phyloP scores from a whole-genome alignment of 2,888 invertebrate genomes.

The Hoplodrina ambigua region DNA sequence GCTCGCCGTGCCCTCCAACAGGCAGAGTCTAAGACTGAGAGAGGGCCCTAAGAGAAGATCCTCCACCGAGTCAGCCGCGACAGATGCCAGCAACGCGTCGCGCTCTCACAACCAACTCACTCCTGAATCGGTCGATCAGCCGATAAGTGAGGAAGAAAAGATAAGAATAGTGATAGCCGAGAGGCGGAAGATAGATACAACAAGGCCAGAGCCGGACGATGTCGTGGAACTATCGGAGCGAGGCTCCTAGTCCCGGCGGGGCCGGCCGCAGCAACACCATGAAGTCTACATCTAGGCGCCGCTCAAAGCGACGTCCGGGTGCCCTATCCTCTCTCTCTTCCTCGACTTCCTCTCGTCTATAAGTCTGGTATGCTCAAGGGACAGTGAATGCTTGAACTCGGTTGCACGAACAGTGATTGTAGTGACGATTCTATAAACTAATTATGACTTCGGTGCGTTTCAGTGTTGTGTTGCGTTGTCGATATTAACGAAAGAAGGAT shows the following conservation, averaged over 20 bases:
- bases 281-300: constrained; percentile 87
- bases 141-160: constrained; percentile 87
- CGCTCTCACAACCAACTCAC: constrained; percentile 62
- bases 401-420: constrained; percentile 79
- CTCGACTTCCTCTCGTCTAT: constrained; percentile 68
- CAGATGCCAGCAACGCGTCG: constrained; percentile 74
- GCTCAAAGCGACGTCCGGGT: constrained; percentile 56
- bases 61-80: constrained; percentile 79
- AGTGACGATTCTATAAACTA: constrained; percentile 66
- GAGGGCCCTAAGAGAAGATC: constrained; percentile 73
- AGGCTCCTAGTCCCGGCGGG: constrained; percentile 89
- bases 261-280: constrained; percentile 89
- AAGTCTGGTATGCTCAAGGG: constrained; percentile 75
- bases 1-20: constrained; percentile 81
- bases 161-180: constrained; percentile 92
- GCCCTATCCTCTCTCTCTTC: constrained; percentile 60
- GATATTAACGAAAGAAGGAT: constrained; percentile 73
- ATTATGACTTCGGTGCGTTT: constrained; percentile 59
- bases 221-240: constrained; percentile 84
- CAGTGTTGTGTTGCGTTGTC: constrained; percentile 74
- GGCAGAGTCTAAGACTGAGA: constrained; percentile 76
- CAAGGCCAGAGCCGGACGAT: constrained; percentile 80
- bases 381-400: constrained; percentile 83
- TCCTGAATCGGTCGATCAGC: constrained; percentile 72
- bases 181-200: constrained; percentile 90